phyloP scores from a whole-genome alignment of 2,113 vertebrate genomes.

The Mesitornis unicolor region DNA sequence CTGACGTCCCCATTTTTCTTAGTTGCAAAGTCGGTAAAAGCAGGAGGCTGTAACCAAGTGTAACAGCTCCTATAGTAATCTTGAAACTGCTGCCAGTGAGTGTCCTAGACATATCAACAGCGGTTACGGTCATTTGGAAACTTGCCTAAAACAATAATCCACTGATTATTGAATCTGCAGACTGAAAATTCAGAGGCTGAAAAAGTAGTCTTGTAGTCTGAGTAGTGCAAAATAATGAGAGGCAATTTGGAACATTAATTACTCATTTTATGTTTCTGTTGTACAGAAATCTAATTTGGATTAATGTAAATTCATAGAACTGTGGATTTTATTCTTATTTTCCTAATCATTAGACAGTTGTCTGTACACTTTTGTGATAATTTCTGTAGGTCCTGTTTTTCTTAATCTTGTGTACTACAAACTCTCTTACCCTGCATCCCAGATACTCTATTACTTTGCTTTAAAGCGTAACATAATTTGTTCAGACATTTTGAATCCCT shows the following conservation, averaged over 20 bases:
- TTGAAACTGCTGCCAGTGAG: neutral
- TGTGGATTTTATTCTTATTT: neutral
- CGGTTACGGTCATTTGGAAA: neutral
- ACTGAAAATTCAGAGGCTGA: neutral
- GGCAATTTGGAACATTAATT: neutral
- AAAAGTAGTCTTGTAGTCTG: neutral
- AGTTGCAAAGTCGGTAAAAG: neutral
- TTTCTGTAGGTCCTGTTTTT: neutral
- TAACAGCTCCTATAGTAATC: neutral
- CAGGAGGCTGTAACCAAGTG: neutral
- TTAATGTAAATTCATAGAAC: neutral
- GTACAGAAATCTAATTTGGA: neutral
- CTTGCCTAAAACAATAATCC: neutral
- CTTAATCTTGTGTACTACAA: neutral
- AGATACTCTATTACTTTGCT: neutral
- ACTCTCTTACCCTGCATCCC: neutral
- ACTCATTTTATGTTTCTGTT: neutral
- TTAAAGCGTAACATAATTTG: neutral
- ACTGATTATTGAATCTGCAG: neutral
- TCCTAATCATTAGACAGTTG: neutral
- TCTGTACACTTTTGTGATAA: neutral
- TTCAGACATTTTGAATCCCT: neutral
- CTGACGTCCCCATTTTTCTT: neutral
- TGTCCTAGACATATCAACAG: neutral
- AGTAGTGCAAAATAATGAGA: neutral